Conservation (phyloP, 1,140 invertebrate genomes). For the Caenorhabditis remanei region DNA sequence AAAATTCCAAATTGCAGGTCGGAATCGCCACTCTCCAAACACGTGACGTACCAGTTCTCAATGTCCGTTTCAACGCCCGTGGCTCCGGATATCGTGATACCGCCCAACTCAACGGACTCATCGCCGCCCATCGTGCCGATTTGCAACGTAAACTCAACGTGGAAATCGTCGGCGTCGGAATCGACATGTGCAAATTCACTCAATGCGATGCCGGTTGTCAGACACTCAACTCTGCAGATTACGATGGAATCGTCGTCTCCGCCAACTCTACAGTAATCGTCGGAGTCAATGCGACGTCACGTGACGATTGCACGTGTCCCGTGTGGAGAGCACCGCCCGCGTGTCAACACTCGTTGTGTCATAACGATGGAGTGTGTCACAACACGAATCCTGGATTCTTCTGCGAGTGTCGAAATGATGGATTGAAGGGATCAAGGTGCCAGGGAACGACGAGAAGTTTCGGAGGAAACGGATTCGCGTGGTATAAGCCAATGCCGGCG, state of each 20-base stretch:
- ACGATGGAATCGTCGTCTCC: conserved; percentile 73
- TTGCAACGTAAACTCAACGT: conserved; percentile 68
- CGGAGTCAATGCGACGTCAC: conserved; percentile 73
- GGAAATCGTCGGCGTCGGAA: conserved; percentile 73
- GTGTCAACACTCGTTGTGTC: conserved; percentile 69
- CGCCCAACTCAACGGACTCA: conserved; percentile 69
- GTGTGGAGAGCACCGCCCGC: conserved; percentile 70
- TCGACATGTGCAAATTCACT: conserved; percentile 78
- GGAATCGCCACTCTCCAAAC: conserved; percentile 66
- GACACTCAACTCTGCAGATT: conserved; percentile 69
- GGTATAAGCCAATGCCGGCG: conserved; percentile 77
- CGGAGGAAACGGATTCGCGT: conserved; percentile 73
- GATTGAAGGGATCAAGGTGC: conserved; percentile 73
- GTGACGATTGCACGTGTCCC: conserved; percentile 74
- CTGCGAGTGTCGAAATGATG: conserved; percentile 74
- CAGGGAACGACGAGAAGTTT: conserved; percentile 77
- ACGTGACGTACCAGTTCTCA: conserved; percentile 64
- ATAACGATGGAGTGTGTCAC: conserved; percentile 77
- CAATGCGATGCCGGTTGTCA: conserved; percentile 76
- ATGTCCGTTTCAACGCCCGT: conserved; percentile 73
- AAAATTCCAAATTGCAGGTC: conserved; percentile 36
- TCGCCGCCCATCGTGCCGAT: conserved; percentile 68
- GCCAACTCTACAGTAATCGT: conserved; percentile 75
- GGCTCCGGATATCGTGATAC: conserved; percentile 49
- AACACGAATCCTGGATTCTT: conserved; percentile 75